phyloP scores from a whole-genome alignment of 2,888 invertebrate genomes.

The Aleiodes leptofemur region DNA sequence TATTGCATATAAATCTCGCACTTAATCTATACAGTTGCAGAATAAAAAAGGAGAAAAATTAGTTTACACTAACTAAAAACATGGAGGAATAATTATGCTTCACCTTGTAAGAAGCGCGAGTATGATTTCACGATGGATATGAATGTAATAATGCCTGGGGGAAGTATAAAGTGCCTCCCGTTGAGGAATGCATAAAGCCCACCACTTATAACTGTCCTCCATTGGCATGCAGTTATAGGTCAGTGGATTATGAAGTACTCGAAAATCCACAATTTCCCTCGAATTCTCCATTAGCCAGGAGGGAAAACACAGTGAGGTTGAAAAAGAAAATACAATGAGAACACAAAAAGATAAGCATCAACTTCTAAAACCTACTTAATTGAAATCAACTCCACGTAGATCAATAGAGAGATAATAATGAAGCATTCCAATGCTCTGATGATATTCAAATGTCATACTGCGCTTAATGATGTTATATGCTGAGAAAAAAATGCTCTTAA shows the following conservation, averaged over 20 bases:
- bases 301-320: background rate
- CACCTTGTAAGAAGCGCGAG: constrained; percentile 6
- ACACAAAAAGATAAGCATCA: constrained; percentile 10
- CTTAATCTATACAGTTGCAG: background rate
- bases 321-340: background rate
- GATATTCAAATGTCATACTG: constrained; percentile 22
- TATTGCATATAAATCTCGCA: constrained; percentile 18
- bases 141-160: constrained; percentile 20
- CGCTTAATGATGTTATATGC: background rate
- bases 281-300: background rate
- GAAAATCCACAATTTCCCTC: constrained; percentile 9
- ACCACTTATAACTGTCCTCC: constrained; percentile 55
- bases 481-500: too few relatives aligned
- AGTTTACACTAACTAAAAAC: background rate
- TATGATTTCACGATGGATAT: constrained; percentile 6
- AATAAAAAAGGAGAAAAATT: background rate
- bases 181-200: constrained; percentile 53
- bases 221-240: constrained; percentile 52
- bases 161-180: constrained; percentile 39
- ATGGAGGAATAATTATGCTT: constrained; percentile 8
- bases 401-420: background rate
- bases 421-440: background rate
- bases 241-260: constrained; percentile 44
- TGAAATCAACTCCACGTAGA: constrained; percentile 10
- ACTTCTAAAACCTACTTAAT: constrained; percentile 6